Evolutionary conservation across 2,797 vertebrate genomes (phyloP), one percentile per base, ranked within the genome.

Genomic region (Lates japonicus): DNA sequence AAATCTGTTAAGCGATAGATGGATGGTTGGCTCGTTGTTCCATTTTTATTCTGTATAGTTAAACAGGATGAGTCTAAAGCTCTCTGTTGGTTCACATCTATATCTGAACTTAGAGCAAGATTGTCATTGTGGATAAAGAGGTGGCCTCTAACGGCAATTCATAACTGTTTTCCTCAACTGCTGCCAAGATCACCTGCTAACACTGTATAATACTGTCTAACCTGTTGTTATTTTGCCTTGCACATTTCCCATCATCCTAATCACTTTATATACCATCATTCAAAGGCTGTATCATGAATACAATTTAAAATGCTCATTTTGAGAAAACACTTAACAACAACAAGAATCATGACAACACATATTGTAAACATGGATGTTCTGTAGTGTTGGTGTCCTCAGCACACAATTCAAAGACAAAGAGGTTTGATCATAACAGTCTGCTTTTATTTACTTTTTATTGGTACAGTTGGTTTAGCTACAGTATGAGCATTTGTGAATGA

Each of bases 361-460:
- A 3, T 8, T 14, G 31, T 74, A 14, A 37, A 39, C 17, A 22
- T 7, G n/a, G n/a, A 37, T 2, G 17, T 12, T 63, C 0, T 22
- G 3, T 8, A 25, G 8, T 48, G 35, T 11, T 41, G 37, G 37
- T 16, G n/a, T 39, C 37, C 42, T n/a, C 44, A 9, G 17, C 48
- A 57, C 7, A 70, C 31, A 16, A 74, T 67, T 51, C 54, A 70
- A 57, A 60, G 25, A 70, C 64, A 72, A 49, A 73, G 2, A 62
- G 19, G 22, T 57, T 12, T 31, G 67, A 64, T 77, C 33, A 67
- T 37, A 73, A 67, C 44, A 61, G 39, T 76, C 19, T 69, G 7
- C 29, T 57, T 74, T 84, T 74, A 81, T 76, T 81, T 1, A 39
- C 10, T 46, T 74, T 60, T 35, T 14, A 76, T 77, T 54, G 19